Evolutionary conservation across 2,888 invertebrate genomes (phyloP).

Genomic region (Drosophila multiciliata): DNA sequence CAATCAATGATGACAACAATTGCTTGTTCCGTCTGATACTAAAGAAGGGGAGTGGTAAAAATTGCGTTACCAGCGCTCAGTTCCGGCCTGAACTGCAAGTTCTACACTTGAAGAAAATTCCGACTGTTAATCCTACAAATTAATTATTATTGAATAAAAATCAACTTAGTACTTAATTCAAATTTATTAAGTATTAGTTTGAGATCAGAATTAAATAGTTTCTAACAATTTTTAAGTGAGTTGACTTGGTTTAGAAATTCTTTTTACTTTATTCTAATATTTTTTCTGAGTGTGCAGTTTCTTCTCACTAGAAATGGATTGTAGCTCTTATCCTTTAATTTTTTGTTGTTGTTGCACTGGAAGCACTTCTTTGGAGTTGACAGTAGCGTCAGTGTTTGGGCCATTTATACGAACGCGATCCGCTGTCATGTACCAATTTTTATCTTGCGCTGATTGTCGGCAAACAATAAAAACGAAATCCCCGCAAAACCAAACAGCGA

Average conservation of each 20-base stretch:
- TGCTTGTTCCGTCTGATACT: conserved; percentile 78
- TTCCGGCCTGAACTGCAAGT: conserved; percentile 34
- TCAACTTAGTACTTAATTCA: background rate
- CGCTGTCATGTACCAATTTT: conserved; percentile 83
- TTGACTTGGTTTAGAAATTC: background rate
- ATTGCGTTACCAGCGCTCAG: conserved; percentile 49
- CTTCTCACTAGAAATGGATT: conserved; percentile 27
- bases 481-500: conserved; percentile 57
- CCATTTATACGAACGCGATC: conserved; percentile 83
- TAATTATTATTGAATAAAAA: background rate
- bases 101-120: conserved; percentile 6
- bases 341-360: conserved; percentile 22
- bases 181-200: background rate
- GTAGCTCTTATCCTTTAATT: conserved; percentile 12
- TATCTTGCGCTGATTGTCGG: conserved; percentile 83
- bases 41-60: conserved; percentile 8
- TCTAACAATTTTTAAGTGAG: background rate
- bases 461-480: conserved; percentile 81
- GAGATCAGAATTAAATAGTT: background rate
- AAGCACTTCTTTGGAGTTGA: conserved; percentile 64
- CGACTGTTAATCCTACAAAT: background rate
- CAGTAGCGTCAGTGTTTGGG: conserved; percentile 80
- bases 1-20: conserved; percentile 84
- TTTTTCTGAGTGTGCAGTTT: conserved; percentile 2
- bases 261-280: background rate